Conservation (phyloP, 2,797 vertebrate species). For the Premnoplex brunnescens region DNA sequence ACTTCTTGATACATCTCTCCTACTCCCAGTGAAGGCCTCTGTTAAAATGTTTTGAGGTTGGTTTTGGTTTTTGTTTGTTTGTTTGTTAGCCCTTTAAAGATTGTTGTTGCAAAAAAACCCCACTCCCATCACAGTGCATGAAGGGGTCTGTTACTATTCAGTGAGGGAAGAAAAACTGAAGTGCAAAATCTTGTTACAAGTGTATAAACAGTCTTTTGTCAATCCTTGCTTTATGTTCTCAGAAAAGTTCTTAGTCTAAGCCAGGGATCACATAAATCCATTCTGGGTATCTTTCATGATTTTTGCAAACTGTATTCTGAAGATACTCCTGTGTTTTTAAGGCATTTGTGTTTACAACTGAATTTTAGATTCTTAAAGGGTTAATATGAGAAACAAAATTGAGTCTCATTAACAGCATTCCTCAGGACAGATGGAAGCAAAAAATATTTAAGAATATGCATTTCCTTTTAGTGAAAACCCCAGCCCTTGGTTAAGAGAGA, state of each 20-base stretch:
- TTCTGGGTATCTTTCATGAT: background rate
- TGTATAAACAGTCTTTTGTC: background rate
- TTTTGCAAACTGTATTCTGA: background rate
- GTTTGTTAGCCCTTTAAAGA: background rate
- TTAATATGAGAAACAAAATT: background rate
- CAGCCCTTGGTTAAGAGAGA: background rate
- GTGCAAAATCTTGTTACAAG: background rate
- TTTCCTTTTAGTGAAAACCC: background rate
- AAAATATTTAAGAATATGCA: background rate
- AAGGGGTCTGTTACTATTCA: background rate
- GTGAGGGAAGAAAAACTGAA: background rate
- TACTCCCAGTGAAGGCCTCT: background rate
- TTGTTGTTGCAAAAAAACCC: background rate
- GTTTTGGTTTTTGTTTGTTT: background rate
- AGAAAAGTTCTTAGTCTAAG: background rate
- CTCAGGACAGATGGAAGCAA: background rate
- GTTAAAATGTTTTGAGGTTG: background rate
- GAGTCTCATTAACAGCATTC: background rate
- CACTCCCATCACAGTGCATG: fast-evolving
- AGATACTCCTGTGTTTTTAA: background rate
- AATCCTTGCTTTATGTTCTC: background rate
- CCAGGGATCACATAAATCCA: background rate
- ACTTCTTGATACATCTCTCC: background rate
- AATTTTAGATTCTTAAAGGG: background rate
- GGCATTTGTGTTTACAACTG: background rate